phyloP scores from a whole-genome alignment of 2,113 vertebrate genomes.

The Caranx ignobilis region DNA sequence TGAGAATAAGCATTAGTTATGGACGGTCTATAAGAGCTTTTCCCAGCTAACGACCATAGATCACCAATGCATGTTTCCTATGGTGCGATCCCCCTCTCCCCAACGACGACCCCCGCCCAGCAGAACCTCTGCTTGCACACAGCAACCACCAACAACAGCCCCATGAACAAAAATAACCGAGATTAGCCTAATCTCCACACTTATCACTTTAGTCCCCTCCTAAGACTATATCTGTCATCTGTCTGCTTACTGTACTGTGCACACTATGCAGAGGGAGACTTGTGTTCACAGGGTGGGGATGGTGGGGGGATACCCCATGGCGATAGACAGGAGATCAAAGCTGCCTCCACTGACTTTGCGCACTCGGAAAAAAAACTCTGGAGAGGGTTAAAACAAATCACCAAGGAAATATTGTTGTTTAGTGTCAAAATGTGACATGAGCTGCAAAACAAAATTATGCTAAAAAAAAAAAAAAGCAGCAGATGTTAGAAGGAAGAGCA shows the following conservation, averaged over 20 bases:
- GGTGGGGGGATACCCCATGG: conserved; percentile 56
- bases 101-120: background rate
- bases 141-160: conserved; percentile 50
- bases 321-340: conserved; percentile 46
- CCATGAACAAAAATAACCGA: conserved; percentile 83
- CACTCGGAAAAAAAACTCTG: background rate
- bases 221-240: conserved; percentile 63
- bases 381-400: conserved; percentile 29
- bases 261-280: conserved; percentile 45
- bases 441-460: conserved; percentile 22
- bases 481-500: conserved; percentile 10
- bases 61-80: background rate
- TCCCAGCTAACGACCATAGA: conserved; percentile 29
- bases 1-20: background rate
- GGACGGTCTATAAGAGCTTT: conserved; percentile 12
- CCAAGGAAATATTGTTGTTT: background rate
- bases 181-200: conserved; percentile 89
- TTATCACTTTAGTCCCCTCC: conserved; percentile 77
- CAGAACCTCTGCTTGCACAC: conserved; percentile 13
- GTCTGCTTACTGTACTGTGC: conserved; percentile 69
- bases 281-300: conserved; percentile 9
- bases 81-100: background rate
- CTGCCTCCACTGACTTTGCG: background rate
- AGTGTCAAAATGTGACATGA: conserved; percentile 10
- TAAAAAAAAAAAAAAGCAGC: conserved; percentile 28